Base-by-base conservation (phyloP, 1,140 invertebrate species). In the Calosoma granatense region DNA sequence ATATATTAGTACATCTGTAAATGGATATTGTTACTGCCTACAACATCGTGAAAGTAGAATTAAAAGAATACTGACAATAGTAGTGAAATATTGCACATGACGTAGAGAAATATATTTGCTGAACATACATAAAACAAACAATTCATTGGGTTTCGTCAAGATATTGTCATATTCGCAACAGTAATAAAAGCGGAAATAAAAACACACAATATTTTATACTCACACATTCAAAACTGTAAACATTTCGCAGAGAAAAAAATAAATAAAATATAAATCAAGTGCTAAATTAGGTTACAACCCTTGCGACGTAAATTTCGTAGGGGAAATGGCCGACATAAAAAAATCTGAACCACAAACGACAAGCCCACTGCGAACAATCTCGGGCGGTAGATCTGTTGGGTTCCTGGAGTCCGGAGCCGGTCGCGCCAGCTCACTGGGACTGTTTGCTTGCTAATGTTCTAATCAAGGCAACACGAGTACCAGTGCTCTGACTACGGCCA, bases 361-460 rank as follows among this genome's bases (percentile, higher is more conserved):
- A 47, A 4, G 17, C 41, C 4, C 26, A 30, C 4, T 14, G 26
- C 4, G 26, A 30, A 30, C 26, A 30, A 30, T n/a, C n/a, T n/a
- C n/a, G n/a, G n/a, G n/a, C n/a, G n/a, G n/a, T n/a, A n/a, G n/a
- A n/a, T n/a, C n/a, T n/a, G n/a, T n/a, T n/a, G n/a, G n/a, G n/a
- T n/a, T n/a, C n/a, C n/a, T n/a, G n/a, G n/a, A n/a, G n/a, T n/a
- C n/a, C n/a, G n/a, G n/a, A n/a, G 26, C 14, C 26, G 14, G 26
- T 14, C 14, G 41, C 41, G 6, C 3, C 17, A 4, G 9, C 41
- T 47, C 41, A 12, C 41, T 12, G 41, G 41, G 41, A 47, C 41
- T 47, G 41, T 47, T 47, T 47, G 41, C 41, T 47, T 47, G 41
- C 41, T 47, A 47, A 47, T 47, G 41, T 47, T 47, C 41, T 47